Conservation (phyloP, 1,140 invertebrate species). For the Drosophila santomea region DNA sequence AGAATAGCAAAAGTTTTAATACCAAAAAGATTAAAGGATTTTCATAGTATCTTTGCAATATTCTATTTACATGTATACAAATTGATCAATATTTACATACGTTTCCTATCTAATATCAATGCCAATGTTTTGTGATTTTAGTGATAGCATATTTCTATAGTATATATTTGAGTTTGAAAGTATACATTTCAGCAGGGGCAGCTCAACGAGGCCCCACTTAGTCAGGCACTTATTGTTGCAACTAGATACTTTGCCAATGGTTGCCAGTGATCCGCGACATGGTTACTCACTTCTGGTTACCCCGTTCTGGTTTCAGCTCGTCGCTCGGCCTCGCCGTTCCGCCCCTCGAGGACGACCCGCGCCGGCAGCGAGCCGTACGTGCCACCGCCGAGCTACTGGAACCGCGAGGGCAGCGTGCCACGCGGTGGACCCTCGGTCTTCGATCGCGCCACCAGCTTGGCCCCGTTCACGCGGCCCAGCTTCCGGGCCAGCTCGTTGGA, state of each 20-base stretch:
- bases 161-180: too few species aligned
- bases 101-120: too few species aligned
- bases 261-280: not conserved
- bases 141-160: too few species aligned
- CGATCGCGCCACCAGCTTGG: conserved; percentile 81
- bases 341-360: conserved; percentile 61
- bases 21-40: too few species aligned
- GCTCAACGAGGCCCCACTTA: too few species aligned
- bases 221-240: not conserved
- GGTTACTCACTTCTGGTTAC: not conserved
- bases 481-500: conserved; percentile 84
- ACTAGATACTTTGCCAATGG: too few species aligned
- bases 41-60: too few species aligned
- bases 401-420: conserved; percentile 73
- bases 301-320: conserved; percentile 60
- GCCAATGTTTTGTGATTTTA: too few species aligned
- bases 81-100: too few species aligned
- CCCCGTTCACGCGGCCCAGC: conserved; percentile 79
- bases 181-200: too few species aligned
- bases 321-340: conserved; percentile 73
- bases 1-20: too few species aligned
- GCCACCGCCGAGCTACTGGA: conserved; percentile 73
- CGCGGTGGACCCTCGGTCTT: conserved; percentile 75
- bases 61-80: too few species aligned
- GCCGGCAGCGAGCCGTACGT: conserved; percentile 82